A percentile compares a stretch with the other conserved stretches of the same genome.
phyloP scores from a whole-genome alignment of 2,888 invertebrate species.

The Micoletzkya japonica region DNA sequence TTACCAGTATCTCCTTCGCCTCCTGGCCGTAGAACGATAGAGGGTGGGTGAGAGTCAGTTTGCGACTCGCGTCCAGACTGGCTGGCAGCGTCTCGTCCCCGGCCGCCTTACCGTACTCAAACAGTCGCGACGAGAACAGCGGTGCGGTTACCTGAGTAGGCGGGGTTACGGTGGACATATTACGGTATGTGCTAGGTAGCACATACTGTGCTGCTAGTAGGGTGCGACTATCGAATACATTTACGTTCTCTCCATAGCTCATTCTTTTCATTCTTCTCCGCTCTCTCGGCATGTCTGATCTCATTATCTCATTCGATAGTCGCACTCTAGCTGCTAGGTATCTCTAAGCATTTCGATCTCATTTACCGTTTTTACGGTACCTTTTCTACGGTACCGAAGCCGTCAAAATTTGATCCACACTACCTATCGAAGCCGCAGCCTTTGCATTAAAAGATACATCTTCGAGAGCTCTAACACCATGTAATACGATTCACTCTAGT shows the following conservation, averaged over 20 bases:
- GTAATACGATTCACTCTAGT: too few species aligned
- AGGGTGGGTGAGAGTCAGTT: conserved; percentile 45
- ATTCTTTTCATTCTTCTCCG: neutral
- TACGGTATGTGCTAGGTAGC: neutral
- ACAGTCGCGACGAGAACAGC: conserved; percentile 61
- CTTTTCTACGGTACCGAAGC: conserved; percentile 14
- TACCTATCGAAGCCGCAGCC: too few species aligned
- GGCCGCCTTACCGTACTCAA: conserved; percentile 58
- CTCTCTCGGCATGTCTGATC: conserved; percentile 11
- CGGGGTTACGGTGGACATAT: neutral
- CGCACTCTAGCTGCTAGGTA: too few species aligned
- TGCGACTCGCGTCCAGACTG: conserved; percentile 56
- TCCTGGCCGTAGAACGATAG: conserved; percentile 57
- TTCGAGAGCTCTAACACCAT: too few species aligned
- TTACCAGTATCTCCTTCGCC: conserved; percentile 51
- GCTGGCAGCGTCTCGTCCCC: conserved; percentile 57
- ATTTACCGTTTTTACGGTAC: too few species aligned
- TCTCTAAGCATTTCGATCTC: too few species aligned
- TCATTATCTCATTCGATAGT: too few species aligned
- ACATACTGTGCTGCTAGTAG: neutral
- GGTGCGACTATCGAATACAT: neutral
- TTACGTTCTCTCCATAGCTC: neutral
- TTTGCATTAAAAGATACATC: too few species aligned
- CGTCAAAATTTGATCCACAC: too few species aligned
- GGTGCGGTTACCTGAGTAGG: conserved; percentile 62